Percentiles rank a stretch among this genome's conserved stretches.
These are phyloP conservation scores for Phyllostomus discolor DNA, from an alignment of 2,113 vertebrate genomes.

Conservation along the genomic window DNA sequence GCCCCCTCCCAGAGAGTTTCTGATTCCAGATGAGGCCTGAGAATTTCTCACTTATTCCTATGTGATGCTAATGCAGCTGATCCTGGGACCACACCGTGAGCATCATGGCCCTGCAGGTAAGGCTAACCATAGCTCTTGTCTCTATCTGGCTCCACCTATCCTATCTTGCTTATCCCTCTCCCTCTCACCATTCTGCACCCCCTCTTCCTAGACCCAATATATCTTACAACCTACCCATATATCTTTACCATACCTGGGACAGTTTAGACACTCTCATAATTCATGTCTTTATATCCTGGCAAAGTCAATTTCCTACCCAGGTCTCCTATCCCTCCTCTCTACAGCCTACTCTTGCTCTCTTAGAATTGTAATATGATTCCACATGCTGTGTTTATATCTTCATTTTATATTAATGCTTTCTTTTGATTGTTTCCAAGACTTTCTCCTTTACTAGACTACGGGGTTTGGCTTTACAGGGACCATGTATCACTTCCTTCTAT, in stretches of 20 bases:
- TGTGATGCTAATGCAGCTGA: background rate
- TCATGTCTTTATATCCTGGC: background rate
- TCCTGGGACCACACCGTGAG: background rate
- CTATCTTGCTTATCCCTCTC: background rate
- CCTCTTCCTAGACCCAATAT: background rate
- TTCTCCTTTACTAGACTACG: background rate
- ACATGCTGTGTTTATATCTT: background rate
- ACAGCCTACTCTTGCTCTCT: background rate
- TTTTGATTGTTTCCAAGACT: background rate
- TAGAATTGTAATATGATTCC: background rate
- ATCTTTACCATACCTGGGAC: background rate
- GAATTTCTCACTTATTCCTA: background rate
- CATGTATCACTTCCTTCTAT: background rate
- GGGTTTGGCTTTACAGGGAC: background rate
- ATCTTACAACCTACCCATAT: background rate
- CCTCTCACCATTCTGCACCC: background rate
- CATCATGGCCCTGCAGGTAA: background rate
- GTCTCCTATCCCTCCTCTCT: background rate
- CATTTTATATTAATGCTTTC: background rate
- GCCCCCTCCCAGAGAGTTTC: background rate
- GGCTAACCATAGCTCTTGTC: background rate
- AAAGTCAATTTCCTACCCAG: background rate
- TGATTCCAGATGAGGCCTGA: background rate
- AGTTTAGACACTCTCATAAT: background rate
- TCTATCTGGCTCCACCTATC: background rate